Conservation (phyloP, 2,888 invertebrate genomes). For the Lydus trimaculatus region DNA sequence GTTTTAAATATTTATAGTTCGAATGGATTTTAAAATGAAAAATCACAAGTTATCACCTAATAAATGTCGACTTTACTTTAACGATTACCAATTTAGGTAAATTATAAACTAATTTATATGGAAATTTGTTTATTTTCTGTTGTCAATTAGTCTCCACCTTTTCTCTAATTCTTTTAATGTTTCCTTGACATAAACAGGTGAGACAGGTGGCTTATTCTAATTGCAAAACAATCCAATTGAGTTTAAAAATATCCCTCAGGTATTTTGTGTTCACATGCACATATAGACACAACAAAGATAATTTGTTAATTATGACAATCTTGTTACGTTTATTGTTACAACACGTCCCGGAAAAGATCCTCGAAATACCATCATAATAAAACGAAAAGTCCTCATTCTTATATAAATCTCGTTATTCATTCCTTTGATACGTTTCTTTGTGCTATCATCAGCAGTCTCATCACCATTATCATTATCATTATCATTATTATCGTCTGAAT, state of each 20-base stretch:
- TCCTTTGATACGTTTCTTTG: conserved; percentile 30
- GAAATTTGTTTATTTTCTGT: conserved; percentile 19
- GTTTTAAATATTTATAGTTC: not conserved
- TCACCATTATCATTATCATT: not conserved
- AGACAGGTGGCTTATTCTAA: conserved; percentile 21
- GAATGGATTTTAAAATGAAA: not conserved
- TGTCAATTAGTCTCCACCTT: not conserved
- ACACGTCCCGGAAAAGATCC: not conserved
- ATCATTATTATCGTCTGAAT: conserved; percentile 13
- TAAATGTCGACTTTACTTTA: conserved; percentile 28
- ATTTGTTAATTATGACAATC: conserved; percentile 2
- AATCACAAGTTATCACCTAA: conserved; percentile 24
- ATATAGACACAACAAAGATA: not conserved
- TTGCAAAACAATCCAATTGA: conserved; percentile 27
- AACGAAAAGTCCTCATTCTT: not conserved
- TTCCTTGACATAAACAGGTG: conserved; percentile 24
- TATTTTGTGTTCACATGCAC: not conserved
- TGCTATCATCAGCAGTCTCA: conserved; percentile 17
- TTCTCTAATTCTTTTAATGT: not conserved
- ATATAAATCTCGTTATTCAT: conserved; percentile 22
- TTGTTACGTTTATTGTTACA: not conserved
- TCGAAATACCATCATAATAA: not conserved
- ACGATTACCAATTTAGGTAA: conserved; percentile 16
- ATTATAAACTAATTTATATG: conserved; percentile 25
- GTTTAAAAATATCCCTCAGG: conserved; percentile 4